Percentiles rank a stretch among this genome's conserved stretches.
These are phyloP conservation scores for Melanotus villosus DNA, from an alignment of 2,888 invertebrate genomes.

Conservation along the genomic window DNA sequence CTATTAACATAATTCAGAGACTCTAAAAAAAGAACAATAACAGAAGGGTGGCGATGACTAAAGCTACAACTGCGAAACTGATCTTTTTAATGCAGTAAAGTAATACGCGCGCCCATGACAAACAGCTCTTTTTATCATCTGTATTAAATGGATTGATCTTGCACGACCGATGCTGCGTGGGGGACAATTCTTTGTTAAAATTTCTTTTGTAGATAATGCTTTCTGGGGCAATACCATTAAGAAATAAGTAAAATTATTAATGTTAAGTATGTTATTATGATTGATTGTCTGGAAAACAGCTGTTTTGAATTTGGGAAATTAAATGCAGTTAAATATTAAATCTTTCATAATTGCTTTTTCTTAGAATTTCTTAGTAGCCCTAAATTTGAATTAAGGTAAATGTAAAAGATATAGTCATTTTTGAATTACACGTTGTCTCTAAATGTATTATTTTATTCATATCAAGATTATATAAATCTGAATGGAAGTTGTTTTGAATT, in stretches of 20 bases:
- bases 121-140: constrained; percentile 29
- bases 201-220: constrained; percentile 14
- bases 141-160: constrained; percentile 27
- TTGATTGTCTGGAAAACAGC: constrained; percentile 29
- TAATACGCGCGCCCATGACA: constrained; percentile 22
- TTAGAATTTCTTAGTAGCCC: too few species aligned
- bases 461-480: too few species aligned
- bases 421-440: too few species aligned
- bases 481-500: too few species aligned
- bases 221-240: constrained; percentile 21
- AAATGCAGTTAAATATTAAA: not conserved
- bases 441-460: too few species aligned
- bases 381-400: too few species aligned
- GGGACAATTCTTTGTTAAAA: constrained; percentile 20
- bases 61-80: constrained; percentile 16
- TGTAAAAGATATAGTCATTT: too few species aligned
- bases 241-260: constrained; percentile 17
- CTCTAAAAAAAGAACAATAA: constrained; percentile 14
- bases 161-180: not conserved
- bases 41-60: constrained; percentile 4
- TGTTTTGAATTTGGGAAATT: constrained; percentile 6
- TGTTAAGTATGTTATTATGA: constrained; percentile 16
- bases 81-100: constrained; percentile 25
- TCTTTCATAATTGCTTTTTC: too few species aligned
- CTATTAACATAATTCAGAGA: constrained; percentile 3